A percentile compares a stretch with the other conserved stretches of the same genome.
Evolutionary conservation across 2,797 vertebrate species (phyloP).

Genomic region (Epinephelus awoara): DNA sequence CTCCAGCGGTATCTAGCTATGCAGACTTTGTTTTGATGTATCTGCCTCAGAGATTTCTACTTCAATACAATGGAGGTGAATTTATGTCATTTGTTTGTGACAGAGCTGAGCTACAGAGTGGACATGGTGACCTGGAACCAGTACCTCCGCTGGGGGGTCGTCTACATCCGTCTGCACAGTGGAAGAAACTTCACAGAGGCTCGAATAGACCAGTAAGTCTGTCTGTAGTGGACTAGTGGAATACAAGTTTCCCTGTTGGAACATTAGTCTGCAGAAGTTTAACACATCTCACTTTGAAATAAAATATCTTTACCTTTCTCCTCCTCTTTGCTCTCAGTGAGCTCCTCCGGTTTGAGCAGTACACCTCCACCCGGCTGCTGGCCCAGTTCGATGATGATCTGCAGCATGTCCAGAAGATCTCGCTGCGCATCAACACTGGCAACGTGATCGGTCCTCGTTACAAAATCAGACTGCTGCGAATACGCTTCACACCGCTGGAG

Average conservation of each 20-base stretch:
- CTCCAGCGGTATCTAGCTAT: too few relatives aligned
- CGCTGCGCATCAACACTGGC: conserved; percentile 82
- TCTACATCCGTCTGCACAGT: conserved; percentile 83
- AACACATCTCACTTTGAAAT: neutral
- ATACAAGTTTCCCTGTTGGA: neutral
- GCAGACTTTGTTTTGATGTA: too few relatives aligned
- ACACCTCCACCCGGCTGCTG: conserved; percentile 85
- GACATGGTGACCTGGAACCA: conserved; percentile 90
- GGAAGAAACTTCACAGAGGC: conserved; percentile 79
- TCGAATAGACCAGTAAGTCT: conserved; percentile 85
- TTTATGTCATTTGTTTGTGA: conserved; percentile 20
- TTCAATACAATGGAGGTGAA: too few relatives aligned
- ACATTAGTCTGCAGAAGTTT: neutral
- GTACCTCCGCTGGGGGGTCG: conserved; percentile 86
- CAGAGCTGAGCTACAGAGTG: conserved; percentile 86
- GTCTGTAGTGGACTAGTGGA: neutral
- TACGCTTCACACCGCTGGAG: conserved; percentile 83
- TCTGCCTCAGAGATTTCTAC: too few relatives aligned
- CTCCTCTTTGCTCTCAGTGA: conserved; percentile 71
- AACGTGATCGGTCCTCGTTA: conserved; percentile 87
- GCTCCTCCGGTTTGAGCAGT: conserved; percentile 83
- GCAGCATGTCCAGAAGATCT: conserved; percentile 85
- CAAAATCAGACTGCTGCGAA: conserved; percentile 84
- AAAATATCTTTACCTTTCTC: fast-evolving
- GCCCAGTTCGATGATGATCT: conserved; percentile 87